Conservation (phyloP, 2,888 invertebrate genomes). For the Aromia moschata region DNA sequence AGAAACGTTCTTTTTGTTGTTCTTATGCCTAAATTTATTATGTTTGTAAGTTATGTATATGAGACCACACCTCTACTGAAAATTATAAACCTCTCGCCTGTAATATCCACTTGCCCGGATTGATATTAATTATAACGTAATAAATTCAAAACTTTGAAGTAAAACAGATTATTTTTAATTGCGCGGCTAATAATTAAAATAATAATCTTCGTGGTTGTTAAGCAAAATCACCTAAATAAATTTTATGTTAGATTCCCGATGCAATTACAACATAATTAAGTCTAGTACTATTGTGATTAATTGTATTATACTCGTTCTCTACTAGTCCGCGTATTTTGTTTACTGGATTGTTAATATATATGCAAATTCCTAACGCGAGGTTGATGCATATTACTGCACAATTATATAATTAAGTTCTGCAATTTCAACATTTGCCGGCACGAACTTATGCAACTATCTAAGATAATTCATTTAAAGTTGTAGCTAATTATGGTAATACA, state of each 20-base stretch:
- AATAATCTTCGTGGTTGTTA: conserved; percentile 53
- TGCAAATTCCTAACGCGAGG: conserved; percentile 30
- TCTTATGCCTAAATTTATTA: conserved; percentile 44
- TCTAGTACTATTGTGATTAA: conserved; percentile 47
- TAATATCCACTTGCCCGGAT: conserved; percentile 47
- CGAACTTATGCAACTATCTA: conserved; percentile 25
- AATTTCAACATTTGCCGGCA: conserved; percentile 30
- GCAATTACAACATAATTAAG: conserved; percentile 53
- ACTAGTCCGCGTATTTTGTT: conserved; percentile 32
- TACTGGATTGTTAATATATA: conserved; percentile 41
- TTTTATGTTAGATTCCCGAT: conserved; percentile 51
- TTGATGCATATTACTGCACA: conserved; percentile 31
- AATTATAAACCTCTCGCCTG: conserved; percentile 48
- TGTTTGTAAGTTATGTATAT: conserved; percentile 48
- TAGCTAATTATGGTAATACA: conserved; percentile 21
- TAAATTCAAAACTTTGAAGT: conserved; percentile 51
- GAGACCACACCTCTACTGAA: conserved; percentile 49
- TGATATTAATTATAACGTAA: conserved; percentile 56
- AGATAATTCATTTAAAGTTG: conserved; percentile 29
- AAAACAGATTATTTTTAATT: conserved; percentile 54
- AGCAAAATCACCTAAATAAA: conserved; percentile 54
- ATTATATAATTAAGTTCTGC: conserved; percentile 35
- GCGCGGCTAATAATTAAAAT: conserved; percentile 55
- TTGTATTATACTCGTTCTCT: conserved; percentile 40
- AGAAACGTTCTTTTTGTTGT: conserved; percentile 38